Conservation (phyloP, 2,113 vertebrate species). For the Pangasianodon gigas region DNA sequence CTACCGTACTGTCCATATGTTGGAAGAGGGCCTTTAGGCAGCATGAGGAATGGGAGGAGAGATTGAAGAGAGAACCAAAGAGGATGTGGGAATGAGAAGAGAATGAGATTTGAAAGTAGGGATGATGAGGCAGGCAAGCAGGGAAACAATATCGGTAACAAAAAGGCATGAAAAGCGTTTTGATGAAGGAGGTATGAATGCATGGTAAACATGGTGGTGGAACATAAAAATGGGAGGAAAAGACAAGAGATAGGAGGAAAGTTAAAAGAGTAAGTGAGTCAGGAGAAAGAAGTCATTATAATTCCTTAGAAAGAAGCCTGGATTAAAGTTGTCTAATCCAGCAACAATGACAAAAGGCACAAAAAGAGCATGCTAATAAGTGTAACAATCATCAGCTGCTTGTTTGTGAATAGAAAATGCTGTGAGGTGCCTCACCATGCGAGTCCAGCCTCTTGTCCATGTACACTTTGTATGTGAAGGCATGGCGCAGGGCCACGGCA, state of each 20-base stretch:
- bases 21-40: constrained; percentile 79
- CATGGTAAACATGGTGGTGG: neutral
- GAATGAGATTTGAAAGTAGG: neutral
- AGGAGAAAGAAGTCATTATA: neutral
- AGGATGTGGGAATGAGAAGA: neutral
- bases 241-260: neutral
- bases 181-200: neutral
- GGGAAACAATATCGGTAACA: neutral
- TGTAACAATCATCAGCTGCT: neutral
- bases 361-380: neutral
- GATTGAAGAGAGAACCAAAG: constrained; percentile 6
- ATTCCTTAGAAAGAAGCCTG: neutral
- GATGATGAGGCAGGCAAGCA: constrained; percentile 7
- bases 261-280: neutral
- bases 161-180: constrained; percentile 29
- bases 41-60: constrained; percentile 55
- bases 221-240: constrained; percentile 20
- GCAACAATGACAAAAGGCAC: neutral
- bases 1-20: constrained; percentile 92
- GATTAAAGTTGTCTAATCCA: neutral
- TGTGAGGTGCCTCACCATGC: constrained; percentile 76
- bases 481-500: constrained; percentile 87
- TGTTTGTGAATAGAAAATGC: neutral
- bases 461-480: constrained; percentile 93
- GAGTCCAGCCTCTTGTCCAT: constrained; percentile 90